Evolutionary conservation across 1,140 invertebrate species (phyloP), one percentile per base, ranked within the genome.

Genomic region (Heliconius congener): DNA sequence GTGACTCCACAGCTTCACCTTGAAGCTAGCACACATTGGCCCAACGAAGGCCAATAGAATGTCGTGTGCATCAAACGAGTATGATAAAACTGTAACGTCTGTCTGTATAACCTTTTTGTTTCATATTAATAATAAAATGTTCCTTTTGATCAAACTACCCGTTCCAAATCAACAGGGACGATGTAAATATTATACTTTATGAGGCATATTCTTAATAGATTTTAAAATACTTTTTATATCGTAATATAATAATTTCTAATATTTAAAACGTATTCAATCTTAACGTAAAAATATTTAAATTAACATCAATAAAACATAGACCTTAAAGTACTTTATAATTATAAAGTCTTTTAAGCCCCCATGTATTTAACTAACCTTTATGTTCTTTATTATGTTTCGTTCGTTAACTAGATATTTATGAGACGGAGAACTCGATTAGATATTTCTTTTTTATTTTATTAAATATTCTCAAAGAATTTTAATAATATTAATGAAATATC

Each of bases 1-100:
- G 76, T 85, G 86, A 86, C 86, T 80, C 80, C 55, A 42, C 19
- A 71, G 70, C 52, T 71, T 87, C 83, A 84, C 88, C 84, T 87
- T 87, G 84, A 66, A 23, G 60, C n/a, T 39, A 71, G 71, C 71
- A 71, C 19, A 71, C 37, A 39, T 39, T 71, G 71, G 71, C 71
- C 71, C 71, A 71, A 39, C 37, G 71, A 71, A 71, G 71, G 71
- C 71, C 71, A 39, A n/a, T 71, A 86, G 83, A 66, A 77, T 84
- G 76, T 73, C 79, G 55, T 57, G 8, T n/a, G 23, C 23, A 66
- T 27, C 60, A 16, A 74, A 79, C 81, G 74, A 37, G 71, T 39
- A 27, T 71, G 42, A 71, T 71, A 71, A 71, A 37, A 71, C 71
- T 71, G 37, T 71, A 71, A 18, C 71, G 71, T 71, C 71, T 71